A percentile compares a stretch with the other conserved stretches of the same genome.
These are phyloP conservation scores for Illadopsis cleaveri DNA, from an alignment of 2,113 vertebrate species.

Conservation along the genomic window DNA sequence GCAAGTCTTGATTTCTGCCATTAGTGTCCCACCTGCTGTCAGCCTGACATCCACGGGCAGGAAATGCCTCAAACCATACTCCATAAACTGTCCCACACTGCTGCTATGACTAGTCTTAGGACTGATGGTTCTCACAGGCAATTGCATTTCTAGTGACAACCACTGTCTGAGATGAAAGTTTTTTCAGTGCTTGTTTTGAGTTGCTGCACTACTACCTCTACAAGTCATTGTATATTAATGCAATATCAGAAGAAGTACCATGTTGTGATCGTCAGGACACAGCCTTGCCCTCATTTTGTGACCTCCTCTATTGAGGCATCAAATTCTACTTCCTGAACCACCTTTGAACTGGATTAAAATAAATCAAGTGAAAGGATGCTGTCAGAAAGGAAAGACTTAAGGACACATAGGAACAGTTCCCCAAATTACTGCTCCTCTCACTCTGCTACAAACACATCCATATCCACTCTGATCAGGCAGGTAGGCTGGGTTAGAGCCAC, in stretches of 20 bases:
- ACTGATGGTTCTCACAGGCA: neutral
- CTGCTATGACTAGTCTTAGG: neutral
- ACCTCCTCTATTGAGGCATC: neutral
- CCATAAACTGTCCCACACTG: neutral
- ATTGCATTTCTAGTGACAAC: neutral
- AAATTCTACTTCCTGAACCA: neutral
- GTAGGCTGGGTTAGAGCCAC: neutral
- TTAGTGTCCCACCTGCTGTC: neutral
- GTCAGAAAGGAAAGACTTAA: neutral
- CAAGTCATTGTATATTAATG: neutral
- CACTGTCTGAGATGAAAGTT: neutral
- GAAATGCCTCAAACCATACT: neutral
- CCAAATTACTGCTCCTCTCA: neutral
- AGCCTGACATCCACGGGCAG: neutral
- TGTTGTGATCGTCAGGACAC: neutral
- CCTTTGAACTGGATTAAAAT: neutral
- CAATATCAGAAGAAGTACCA: neutral
- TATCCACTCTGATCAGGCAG: neutral
- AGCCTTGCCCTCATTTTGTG: neutral
- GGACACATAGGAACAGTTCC: neutral
- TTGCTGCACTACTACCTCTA: neutral
- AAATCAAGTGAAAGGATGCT: neutral
- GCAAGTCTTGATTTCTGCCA: neutral
- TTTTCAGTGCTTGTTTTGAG: neutral
- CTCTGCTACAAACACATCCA: neutral